Evolutionary conservation across 92 coral and sea anemone genomes (phyloP).

Genomic region (Paragorgia papillata): DNA sequence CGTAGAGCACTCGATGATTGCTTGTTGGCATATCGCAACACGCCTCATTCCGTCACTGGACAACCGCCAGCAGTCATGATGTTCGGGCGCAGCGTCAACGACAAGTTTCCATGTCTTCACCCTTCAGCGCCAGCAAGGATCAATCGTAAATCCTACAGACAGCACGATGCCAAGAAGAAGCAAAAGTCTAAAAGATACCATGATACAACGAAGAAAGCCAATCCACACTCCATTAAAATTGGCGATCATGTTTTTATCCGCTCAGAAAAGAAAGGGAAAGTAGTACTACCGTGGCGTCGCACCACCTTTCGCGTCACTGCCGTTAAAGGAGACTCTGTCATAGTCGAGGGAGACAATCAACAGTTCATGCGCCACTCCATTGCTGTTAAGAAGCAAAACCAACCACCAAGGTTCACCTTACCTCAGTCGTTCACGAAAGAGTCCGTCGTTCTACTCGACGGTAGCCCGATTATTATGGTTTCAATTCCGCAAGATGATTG

Average conservation of each 20-base stretch:
- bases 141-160: no score
- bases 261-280: no score
- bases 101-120: no score
- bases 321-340: no score
- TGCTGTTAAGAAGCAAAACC: slow-evolving; percentile 2
- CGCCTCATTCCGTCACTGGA: no score
- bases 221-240: not conserved
- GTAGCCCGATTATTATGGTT: slow-evolving; percentile 2
- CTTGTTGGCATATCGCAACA: no score
- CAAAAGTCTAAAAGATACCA: not conserved
- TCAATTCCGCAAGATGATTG: not conserved
- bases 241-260: no score
- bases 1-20: no score
- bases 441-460: not conserved
- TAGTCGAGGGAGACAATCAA: no score
- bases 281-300: no score
- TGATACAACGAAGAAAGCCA: not conserved
- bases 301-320: not conserved
- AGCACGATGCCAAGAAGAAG: no score
- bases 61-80: not conserved
- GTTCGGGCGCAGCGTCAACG: slow-evolving; percentile 5
- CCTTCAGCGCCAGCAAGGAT: no score
- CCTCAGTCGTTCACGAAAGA: not conserved
- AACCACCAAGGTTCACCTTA: not conserved
- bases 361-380: not conserved